Conservation (phyloP, 64 coral and sea anemone species). For the Montipora foliosa region DNA sequence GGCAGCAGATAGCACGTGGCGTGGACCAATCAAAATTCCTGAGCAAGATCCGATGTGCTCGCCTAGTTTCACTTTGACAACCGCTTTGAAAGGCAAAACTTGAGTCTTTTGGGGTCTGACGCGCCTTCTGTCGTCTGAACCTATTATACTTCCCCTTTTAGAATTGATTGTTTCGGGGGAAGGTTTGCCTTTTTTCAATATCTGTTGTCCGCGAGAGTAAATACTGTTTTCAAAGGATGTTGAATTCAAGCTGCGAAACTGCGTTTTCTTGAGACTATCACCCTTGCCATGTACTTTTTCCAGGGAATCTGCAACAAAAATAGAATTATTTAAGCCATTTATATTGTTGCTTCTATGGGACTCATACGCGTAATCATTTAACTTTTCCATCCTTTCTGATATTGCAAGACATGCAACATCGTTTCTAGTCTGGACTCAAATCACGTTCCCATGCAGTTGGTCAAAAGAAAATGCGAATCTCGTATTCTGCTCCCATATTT, state of each 20-base stretch:
- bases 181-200: background rate
- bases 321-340: background rate
- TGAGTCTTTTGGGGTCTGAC: background rate
- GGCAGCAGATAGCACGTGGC: slow-evolving; percentile 28
- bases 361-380: too few species aligned
- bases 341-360: too few species aligned
- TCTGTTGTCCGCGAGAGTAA: background rate
- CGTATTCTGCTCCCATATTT: too few species aligned
- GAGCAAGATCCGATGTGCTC: background rate
- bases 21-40: slow-evolving; percentile 18
- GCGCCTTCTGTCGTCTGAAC: slow-evolving; percentile 29
- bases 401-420: too few species aligned
- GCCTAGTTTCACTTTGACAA: slow-evolving; percentile 23
- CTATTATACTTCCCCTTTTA: slow-evolving; percentile 28
- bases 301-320: background rate
- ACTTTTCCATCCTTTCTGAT: too few species aligned
- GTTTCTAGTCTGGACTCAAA: too few species aligned
- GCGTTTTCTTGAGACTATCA: too few species aligned
- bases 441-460: too few species aligned
- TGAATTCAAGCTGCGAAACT: background rate
- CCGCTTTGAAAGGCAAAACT: slow-evolving; percentile 9
- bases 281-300: background rate
- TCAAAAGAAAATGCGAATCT: too few species aligned
- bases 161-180: background rate
- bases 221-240: background rate